Base-by-base conservation (phyloP, 2,113 vertebrate genomes). In the Nerophis ophidion region DNA sequence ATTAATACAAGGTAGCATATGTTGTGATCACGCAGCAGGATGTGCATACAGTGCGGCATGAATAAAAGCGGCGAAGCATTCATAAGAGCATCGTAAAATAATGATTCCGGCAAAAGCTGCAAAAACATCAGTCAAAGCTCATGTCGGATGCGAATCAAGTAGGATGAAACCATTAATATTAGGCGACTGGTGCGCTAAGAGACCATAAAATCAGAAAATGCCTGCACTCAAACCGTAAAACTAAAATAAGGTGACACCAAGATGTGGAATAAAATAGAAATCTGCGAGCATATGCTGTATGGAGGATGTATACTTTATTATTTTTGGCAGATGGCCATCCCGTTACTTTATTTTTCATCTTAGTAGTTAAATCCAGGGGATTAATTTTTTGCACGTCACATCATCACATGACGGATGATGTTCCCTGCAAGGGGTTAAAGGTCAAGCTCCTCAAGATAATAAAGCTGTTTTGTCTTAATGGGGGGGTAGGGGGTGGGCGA, bases 141-240 rank as follows among this genome's bases (percentile, higher is more conserved):
- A 26, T 71, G 61, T 69, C 38, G 26, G 34, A 35, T 44, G 38
- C 5, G 33, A 12, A 55, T 55, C 46, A 60, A 47, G 17, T 50
- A 51, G 58, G 57, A 57, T 44, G 33, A 62, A 55, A 48, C 38
- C 61, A 34, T 79, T 75, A 75, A 75, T 72, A 71, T 80, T 48
- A 70, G 68, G 56, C 65, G 68, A 48, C 48, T 65, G 65, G 68
- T 61, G 62, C 73, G 75, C 76, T 76, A 74, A 72, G 71, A 78
- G 57, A 73, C 72, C 63, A 78, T 83, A 78, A 80, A 79, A 65
- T 75, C 59, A 64, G 49, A 49, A 49, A 74, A 61, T 48, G 65
- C 61, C 61, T 64, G 69, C 80, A 79, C 75, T 81, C 63, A 77
- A 65, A 61, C 60, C 71, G 48, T 77, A 71, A 80, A 84, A 72